phyloP scores from a whole-genome alignment of 2,113 vertebrate species.

The Paratilapia polleni region DNA sequence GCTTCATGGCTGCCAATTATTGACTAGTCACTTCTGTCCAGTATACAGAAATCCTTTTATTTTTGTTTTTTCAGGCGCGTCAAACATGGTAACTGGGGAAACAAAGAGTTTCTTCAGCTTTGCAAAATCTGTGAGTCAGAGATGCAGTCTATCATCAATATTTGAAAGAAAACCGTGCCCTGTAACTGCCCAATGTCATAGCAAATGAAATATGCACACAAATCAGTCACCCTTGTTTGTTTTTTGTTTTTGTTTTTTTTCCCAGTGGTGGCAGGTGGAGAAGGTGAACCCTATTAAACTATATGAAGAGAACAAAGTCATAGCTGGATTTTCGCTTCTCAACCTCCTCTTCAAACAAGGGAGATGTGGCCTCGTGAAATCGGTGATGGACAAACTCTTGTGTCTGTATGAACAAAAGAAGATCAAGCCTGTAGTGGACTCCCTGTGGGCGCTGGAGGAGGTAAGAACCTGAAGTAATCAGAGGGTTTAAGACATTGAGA shows the following conservation, averaged over 20 bases:
- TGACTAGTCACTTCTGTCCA: slow-evolving; percentile 43
- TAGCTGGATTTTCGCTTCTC: slow-evolving; percentile 96
- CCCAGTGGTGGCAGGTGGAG: slow-evolving; percentile 99
- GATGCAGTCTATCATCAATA: slow-evolving; percentile 42
- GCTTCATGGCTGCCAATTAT: slow-evolving; percentile 32
- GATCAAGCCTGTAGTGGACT: slow-evolving; percentile 96
- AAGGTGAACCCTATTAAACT: slow-evolving; percentile 99
- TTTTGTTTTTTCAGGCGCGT: slow-evolving; percentile 88
- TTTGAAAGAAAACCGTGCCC: slow-evolving; percentile 31
- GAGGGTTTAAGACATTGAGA: background rate
- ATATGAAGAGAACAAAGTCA: slow-evolving; percentile 98
- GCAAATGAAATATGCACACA: slow-evolving; percentile 7
- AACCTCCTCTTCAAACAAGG: slow-evolving; percentile 97
- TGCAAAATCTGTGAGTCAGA: slow-evolving; percentile 96
- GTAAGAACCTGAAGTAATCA: slow-evolving; percentile 76
- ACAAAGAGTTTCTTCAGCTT: slow-evolving; percentile 99
- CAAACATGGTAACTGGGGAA: slow-evolving; percentile 99
- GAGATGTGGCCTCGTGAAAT: slow-evolving; percentile 83
- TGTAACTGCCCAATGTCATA: slow-evolving; percentile 8
- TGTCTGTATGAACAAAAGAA: slow-evolving; percentile 89
- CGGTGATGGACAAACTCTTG: slow-evolving; percentile 90
- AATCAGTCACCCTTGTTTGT: slow-evolving; percentile 8
- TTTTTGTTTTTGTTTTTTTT: slow-evolving; percentile 27
- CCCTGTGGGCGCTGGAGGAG: slow-evolving; percentile 98
- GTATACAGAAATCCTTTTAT: slow-evolving; percentile 55